Evolutionary conservation across 1,140 invertebrate species (phyloP), one percentile per base, ranked within the genome.

Genomic region (Papilio glaucus): DNA sequence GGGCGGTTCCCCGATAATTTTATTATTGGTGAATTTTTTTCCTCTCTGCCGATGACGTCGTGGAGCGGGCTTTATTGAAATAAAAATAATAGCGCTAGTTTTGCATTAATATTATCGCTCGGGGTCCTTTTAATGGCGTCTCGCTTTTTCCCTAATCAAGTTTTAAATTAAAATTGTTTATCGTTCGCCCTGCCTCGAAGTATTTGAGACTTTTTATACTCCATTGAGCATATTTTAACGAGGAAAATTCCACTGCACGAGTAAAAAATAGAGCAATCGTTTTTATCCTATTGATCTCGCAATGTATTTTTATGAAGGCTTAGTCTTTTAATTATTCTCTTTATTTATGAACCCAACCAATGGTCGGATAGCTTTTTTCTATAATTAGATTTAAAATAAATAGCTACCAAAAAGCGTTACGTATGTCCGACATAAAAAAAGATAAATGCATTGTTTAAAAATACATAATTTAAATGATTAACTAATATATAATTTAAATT

Each of bases 11-110:
- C 85, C 85, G 88, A 91, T 89, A 91, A 91, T 91, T 91, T 90
- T 89, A 91, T 91, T 91, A 91, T 90, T 86, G 85, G 83, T 79
- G 83, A 70, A 85, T 85, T 88, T 91, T 90, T 90, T 77, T 81
- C 75, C 72, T 70, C 72, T 65, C 86, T 87, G 84, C 63, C 81
- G 80, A 82, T 87, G 87, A 89, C 85, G 83, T 79, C 76, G 75
- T 73, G 74, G 78, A 42, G 39, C 67, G 68, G 70, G 67, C 77
- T 81, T 85, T 77, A 84, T 82, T 81, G 74, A 80, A 85, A 81
- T 86, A 86, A 87, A 85, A 86, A 87, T 85, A 86, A 88, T 86
- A 79, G 81, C 74, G 65, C 73, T 81, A 79, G 78, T 85, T 77
- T 72, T 70, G 42, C 67, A 53, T 76, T 77, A 67, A 75, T 72